Percentiles rank a stretch among this genome's conserved stretches.
Evolutionary conservation across 2,888 invertebrate genomes (phyloP).

Genomic region (Sclerodermus sp.): DNA sequence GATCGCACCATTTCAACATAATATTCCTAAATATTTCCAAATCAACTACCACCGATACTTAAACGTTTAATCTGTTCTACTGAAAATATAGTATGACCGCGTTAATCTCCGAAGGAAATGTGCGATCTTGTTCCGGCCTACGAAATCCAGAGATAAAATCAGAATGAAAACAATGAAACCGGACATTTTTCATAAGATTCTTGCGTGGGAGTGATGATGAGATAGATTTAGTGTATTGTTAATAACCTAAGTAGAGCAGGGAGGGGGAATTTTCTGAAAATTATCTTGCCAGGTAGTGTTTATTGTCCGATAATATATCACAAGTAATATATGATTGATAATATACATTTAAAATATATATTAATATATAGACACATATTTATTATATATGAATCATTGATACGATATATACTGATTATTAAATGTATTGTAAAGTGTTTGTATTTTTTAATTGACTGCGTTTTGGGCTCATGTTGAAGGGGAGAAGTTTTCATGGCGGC

Average conservation of each 20-base stretch:
- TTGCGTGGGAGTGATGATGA: too few relatives aligned
- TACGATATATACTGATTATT: slow-evolving; percentile 26
- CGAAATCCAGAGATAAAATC: too few relatives aligned
- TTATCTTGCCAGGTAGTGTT: slow-evolving; percentile 17
- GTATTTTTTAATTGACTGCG: slow-evolving; percentile 47
- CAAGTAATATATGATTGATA: slow-evolving; percentile 18
- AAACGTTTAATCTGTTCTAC: too few relatives aligned
- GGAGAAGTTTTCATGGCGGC: not conserved
- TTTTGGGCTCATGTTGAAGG: slow-evolving; percentile 43
- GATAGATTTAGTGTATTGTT: too few relatives aligned
- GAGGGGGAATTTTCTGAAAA: slow-evolving; percentile 4
- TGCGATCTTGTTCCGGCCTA: too few relatives aligned
- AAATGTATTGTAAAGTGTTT: slow-evolving; percentile 39
- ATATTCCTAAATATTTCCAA: too few relatives aligned
- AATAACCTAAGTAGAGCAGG: not conserved
- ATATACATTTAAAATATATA: slow-evolving; percentile 19
- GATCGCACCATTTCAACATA: too few relatives aligned
- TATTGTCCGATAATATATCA: slow-evolving; percentile 17
- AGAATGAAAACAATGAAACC: too few relatives aligned
- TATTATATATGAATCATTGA: slow-evolving; percentile 21
- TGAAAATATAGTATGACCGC: slow-evolving; percentile 12
- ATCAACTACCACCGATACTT: too few relatives aligned
- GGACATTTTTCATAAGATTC: too few relatives aligned
- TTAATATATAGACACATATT: slow-evolving; percentile 3
- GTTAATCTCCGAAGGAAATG: slow-evolving; percentile 10